Conservation (phyloP, 2,888 invertebrate genomes). For the Unio delphinus region DNA sequence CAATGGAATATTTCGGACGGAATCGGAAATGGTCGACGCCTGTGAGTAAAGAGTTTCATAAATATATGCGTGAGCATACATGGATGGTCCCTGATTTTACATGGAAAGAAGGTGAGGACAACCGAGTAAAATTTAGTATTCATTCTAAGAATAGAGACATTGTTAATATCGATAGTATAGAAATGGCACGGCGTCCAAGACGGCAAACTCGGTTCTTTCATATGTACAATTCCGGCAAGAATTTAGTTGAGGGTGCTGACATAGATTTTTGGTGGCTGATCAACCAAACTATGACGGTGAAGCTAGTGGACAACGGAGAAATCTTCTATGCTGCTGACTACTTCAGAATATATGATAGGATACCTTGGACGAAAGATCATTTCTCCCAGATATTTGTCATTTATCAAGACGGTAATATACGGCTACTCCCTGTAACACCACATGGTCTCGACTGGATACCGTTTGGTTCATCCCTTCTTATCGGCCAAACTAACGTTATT, state of each 20-base stretch:
- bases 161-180: too few relatives aligned
- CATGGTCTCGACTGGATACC: constrained; percentile 43
- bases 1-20: constrained; percentile 27
- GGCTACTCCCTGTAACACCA: constrained; percentile 29
- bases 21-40: constrained; percentile 13
- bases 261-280: constrained; percentile 30
- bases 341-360: constrained; percentile 23
- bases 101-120: constrained; percentile 32
- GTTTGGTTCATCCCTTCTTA: constrained; percentile 42
- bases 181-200: too few relatives aligned
- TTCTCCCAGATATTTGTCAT: constrained; percentile 40
- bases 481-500: constrained; percentile 30
- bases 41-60: constrained; percentile 8
- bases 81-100: constrained; percentile 43
- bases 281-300: constrained; percentile 31
- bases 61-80: constrained; percentile 7
- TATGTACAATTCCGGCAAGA: too few relatives aligned
- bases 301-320: constrained; percentile 19
- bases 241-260: constrained; percentile 11
- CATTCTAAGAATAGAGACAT: too few relatives aligned
- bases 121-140: constrained; percentile 16
- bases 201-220: too few relatives aligned
- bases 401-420: constrained; percentile 39
- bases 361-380: constrained; percentile 32
- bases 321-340: constrained; percentile 25